Percentiles rank a stretch among this genome's conserved stretches.
These are phyloP conservation scores for Drosophila seguyi DNA, from an alignment of 1,140 invertebrate species.

Conservation along the genomic window DNA sequence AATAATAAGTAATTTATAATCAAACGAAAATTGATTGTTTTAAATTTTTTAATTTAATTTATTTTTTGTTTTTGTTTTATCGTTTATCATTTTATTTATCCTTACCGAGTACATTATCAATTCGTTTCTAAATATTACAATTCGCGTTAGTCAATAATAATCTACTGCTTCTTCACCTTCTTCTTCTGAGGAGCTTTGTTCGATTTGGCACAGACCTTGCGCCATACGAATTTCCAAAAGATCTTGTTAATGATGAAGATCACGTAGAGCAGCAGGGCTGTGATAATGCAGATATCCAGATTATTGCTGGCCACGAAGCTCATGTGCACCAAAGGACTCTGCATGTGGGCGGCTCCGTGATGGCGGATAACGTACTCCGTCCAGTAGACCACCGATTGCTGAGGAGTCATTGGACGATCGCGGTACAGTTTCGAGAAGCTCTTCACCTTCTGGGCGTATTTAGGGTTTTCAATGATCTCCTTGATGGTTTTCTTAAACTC, in stretches of 20 bases:
- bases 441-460: conserved; percentile 61
- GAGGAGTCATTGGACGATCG: conserved; percentile 72
- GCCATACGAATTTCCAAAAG: conserved; percentile 56
- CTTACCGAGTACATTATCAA: not conserved
- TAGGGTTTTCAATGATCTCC: conserved; percentile 69
- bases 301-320: conserved; percentile 50
- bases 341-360: conserved; percentile 85
- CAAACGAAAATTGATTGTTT: not conserved
- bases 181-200: conserved; percentile 48
- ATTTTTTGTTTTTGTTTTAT: not conserved
- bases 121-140: conserved; percentile 7
- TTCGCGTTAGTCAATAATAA: not conserved
- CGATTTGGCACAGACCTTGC: conserved; percentile 47
- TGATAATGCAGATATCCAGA: conserved; percentile 62
- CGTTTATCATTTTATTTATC: conserved; percentile 10
- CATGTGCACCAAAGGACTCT: conserved; percentile 81
- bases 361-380: conserved; percentile 85
- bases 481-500: conserved; percentile 60
- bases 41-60: not conserved
- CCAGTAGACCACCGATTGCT: conserved; percentile 75
- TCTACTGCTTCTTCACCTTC: conserved; percentile 68
- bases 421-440: conserved; percentile 72
- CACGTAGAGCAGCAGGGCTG: conserved; percentile 36
- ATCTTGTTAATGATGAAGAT: conserved; percentile 39
- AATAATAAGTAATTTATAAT: conserved; percentile 52